Percentiles rank a stretch among this genome's conserved stretches.
These are phyloP conservation scores for Ranitomeya variabilis DNA, from an alignment of 2,113 vertebrate species.

Conservation along the genomic window DNA sequence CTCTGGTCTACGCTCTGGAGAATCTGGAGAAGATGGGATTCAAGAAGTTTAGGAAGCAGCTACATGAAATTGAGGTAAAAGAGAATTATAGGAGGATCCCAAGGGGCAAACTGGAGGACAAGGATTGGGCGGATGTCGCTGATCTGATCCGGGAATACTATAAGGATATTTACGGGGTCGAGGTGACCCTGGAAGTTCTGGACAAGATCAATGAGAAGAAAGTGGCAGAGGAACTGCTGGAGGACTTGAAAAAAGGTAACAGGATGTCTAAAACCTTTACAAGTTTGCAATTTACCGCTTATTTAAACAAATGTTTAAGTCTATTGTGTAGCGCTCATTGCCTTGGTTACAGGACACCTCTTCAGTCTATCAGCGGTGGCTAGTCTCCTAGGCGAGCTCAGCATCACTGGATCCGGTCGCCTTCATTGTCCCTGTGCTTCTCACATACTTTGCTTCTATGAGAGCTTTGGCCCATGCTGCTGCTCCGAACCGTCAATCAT, in stretches of 20 bases:
- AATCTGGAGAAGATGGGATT: slow-evolving; percentile 35
- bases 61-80: slow-evolving; percentile 1
- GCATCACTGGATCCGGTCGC: no score
- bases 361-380: no score
- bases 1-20: slow-evolving; percentile 21
- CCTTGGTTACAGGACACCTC: no score
- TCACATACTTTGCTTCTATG: no score
- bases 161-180: slow-evolving; percentile 12
- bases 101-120: slow-evolving; percentile 8
- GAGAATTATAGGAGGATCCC: slow-evolving; percentile 21
- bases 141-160: slow-evolving; percentile 13
- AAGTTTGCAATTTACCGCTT: no score
- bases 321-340: no score
- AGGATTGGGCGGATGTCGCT: neutral
- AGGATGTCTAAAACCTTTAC: no score
- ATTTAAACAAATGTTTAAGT: no score
- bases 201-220: slow-evolving; percentile 4
- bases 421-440: no score
- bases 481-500: no score
- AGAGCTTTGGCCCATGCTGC: no score
- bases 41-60: neutral
- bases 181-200: slow-evolving; percentile 14
- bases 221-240: neutral
- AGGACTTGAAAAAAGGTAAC: neutral
- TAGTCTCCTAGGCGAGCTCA: no score